Base-by-base conservation (phyloP, 2,113 vertebrate genomes). In the Pandion haliaetus region DNA sequence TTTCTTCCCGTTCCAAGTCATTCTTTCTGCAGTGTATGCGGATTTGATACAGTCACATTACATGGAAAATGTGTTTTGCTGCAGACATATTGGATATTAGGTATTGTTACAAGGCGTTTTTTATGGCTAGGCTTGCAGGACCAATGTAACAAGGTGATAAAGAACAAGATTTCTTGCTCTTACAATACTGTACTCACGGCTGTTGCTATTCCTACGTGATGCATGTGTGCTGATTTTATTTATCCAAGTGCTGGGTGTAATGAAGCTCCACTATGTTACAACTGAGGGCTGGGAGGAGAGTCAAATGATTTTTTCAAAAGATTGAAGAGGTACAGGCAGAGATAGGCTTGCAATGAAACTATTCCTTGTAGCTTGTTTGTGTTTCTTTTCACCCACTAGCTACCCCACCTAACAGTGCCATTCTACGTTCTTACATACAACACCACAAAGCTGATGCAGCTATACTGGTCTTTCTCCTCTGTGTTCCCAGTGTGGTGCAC, bases 1-100 rank as follows among this genome's bases (percentile, higher is more conserved):
- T 94, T 97, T 97, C 91, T 97, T 97, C 97, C 90, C 4, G 17
- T 95, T 97, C 95, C 97, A 97, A 97, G 86, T 94, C 74, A 95
- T 98, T 97, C 95, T 90, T 95, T 94, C 84, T 93, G 70, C 49
- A 83, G 58, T 2, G 1, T 80, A 28, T 80, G 69, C 1, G 4
- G 80, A 88, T 55, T 90, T 49, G 63, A 88, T 63, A 55, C 70
- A 85, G 59, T 86, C 65, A 66, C 69, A 90, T 91, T 82, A 85
- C 72, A 69, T 4, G 70, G 74, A 91, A 88, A 94, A 87, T 78
- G 91, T 79, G 73, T 71, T 91, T 86, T 69, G 42, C 74, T 95
- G 93, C 59, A 90, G 62, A 63, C 80, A 40, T 83, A 89, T 81
- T 97, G 90, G 54, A 91, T 96, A 95, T 96, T 88, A 90, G 67